Percentiles rank a stretch among this genome's conserved stretches.
Evolutionary conservation across 2,113 vertebrate species (phyloP).

Genomic region (Ctenomys sociabilis): DNA sequence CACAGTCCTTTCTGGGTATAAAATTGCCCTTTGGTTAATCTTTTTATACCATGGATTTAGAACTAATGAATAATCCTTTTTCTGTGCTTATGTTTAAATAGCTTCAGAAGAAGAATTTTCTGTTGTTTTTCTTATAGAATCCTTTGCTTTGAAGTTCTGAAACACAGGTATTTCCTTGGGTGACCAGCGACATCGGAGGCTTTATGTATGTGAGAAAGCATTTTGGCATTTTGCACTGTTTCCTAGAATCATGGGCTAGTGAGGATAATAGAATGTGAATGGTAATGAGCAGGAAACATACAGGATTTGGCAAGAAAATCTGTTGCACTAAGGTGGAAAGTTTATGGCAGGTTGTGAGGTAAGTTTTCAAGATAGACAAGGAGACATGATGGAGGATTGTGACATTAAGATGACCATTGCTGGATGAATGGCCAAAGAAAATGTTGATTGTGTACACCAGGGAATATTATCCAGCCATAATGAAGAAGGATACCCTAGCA

Average conservation of each 20-base stretch:
- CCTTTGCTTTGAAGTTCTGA: neutral
- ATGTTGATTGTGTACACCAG: neutral
- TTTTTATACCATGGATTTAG: neutral
- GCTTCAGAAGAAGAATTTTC: neutral
- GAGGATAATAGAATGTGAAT: neutral
- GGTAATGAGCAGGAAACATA: neutral
- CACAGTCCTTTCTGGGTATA: neutral
- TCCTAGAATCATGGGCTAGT: neutral
- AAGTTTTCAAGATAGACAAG: conserved; percentile 35
- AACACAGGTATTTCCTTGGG: neutral
- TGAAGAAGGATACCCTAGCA: neutral
- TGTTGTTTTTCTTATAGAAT: neutral
- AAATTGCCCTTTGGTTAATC: neutral
- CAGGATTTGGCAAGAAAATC: conserved; percentile 16
- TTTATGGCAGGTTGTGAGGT: neutral
- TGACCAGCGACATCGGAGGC: neutral
- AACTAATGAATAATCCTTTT: neutral
- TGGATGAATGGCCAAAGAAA: neutral
- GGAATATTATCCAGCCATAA: neutral
- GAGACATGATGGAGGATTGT: neutral
- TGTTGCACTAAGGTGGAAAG: neutral
- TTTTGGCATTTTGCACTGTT: neutral
- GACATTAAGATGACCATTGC: neutral
- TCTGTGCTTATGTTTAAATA: neutral
- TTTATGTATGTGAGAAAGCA: neutral